Evolutionary conservation across 2,797 vertebrate species (phyloP).

Genomic region (Heterohyrax brucei): DNA sequence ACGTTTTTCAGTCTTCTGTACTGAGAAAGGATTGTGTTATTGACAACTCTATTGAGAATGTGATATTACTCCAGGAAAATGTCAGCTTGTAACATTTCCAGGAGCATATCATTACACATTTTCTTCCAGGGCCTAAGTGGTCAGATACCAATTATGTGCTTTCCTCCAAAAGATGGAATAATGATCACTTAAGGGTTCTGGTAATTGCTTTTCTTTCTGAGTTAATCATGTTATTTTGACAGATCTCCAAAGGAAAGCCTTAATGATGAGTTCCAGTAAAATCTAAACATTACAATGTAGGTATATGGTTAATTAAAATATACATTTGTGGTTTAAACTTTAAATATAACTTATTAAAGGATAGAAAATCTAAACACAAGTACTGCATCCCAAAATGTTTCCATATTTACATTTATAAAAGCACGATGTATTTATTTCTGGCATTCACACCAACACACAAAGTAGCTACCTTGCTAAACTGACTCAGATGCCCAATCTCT

Average conservation of each 20-base stretch:
- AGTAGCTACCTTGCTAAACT: constrained; percentile 56
- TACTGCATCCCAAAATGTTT: neutral
- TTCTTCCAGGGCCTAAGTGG: constrained; percentile 72
- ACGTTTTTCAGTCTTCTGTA: constrained; percentile 76
- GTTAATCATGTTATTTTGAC: constrained; percentile 63
- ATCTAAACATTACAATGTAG: constrained; percentile 60
- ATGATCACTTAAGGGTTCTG: constrained; percentile 42
- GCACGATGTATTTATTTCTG: constrained; percentile 26
- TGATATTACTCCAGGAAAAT: constrained; percentile 62
- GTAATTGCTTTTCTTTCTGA: constrained; percentile 73
- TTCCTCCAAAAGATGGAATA: constrained; percentile 72
- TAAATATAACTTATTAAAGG: constrained; percentile 49
- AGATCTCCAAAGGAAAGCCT: constrained; percentile 61
- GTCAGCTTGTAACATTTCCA: constrained; percentile 49
- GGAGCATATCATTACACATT: constrained; percentile 43
- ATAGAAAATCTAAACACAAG: constrained; percentile 63
- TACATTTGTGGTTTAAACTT: constrained; percentile 3
- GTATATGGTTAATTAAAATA: constrained; percentile 62
- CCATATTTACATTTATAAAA: constrained; percentile 49
- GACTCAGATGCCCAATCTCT: constrained; percentile 24
- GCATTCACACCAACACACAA: constrained; percentile 7
- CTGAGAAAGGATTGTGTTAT: constrained; percentile 81
- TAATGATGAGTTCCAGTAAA: constrained; percentile 56
- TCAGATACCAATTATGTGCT: constrained; percentile 68
- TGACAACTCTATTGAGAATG: constrained; percentile 79